Percentiles rank a stretch among this genome's conserved stretches.
These are phyloP conservation scores for Lethrus apterus DNA, from an alignment of 1,140 invertebrate genomes.

Conservation along the genomic window DNA sequence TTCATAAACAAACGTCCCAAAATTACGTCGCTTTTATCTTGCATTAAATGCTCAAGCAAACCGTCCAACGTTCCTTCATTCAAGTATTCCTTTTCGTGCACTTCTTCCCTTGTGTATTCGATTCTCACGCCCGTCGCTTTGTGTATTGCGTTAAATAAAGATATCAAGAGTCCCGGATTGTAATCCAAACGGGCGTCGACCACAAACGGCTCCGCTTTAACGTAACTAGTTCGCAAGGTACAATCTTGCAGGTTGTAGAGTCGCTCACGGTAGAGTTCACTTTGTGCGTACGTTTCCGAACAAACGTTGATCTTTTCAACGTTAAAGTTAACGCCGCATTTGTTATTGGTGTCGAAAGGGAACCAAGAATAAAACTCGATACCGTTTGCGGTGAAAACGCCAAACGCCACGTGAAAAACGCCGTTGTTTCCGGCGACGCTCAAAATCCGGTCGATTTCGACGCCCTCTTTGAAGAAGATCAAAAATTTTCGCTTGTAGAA, in stretches of 20 bases:
- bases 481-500: slow-evolving; percentile 10
- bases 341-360: slow-evolving; percentile 3
- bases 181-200: background rate
- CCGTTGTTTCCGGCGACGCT: background rate
- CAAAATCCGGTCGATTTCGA: background rate
- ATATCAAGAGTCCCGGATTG: slow-evolving; percentile 3
- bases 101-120: background rate
- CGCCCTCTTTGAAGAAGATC: background rate
- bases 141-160: slow-evolving; percentile 6
- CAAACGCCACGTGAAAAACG: slow-evolving; percentile 4
- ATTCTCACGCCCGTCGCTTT: slow-evolving; percentile 3
- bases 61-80: background rate
- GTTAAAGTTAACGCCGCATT: background rate
- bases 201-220: slow-evolving; percentile 6
- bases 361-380: slow-evolving; percentile 5
- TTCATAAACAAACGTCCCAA: slow-evolving; percentile 12
- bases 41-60: background rate
- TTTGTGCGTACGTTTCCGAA: background rate
- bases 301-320: slow-evolving; percentile 1
- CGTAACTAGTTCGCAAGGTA: slow-evolving; percentile 3
- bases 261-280: background rate
- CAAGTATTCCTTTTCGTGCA: slow-evolving; percentile 1
- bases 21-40: slow-evolving; percentile 4
- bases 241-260: slow-evolving; percentile 7
- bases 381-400: background rate